Evolutionary conservation across 2,797 vertebrate species (phyloP).

Genomic region (Spinus olivaceus): DNA sequence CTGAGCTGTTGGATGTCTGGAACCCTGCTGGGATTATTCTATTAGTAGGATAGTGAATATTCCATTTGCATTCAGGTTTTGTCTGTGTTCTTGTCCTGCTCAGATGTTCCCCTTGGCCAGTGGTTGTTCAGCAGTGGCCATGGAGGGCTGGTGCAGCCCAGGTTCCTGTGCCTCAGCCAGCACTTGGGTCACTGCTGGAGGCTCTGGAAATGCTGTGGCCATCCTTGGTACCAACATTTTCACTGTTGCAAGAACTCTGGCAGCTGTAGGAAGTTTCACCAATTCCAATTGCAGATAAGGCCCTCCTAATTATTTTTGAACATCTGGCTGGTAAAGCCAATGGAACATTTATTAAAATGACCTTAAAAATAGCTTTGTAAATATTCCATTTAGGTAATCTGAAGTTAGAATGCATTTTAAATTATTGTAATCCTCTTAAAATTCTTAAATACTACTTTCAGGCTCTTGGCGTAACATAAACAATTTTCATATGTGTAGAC

Average conservation of each 20-base stretch:
- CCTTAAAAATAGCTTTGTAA: constrained; percentile 58
- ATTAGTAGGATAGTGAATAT: background rate
- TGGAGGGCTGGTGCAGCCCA: background rate
- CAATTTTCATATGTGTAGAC: constrained; percentile 41
- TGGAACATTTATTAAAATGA: constrained; percentile 12
- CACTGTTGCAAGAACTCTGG: background rate
- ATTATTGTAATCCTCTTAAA: constrained; percentile 58
- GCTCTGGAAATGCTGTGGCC: background rate
- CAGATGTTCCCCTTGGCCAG: background rate
- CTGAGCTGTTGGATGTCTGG: background rate
- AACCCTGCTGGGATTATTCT: background rate
- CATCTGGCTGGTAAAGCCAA: constrained; percentile 4
- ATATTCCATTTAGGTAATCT: constrained; percentile 52
- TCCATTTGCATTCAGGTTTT: background rate
- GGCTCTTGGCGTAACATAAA: constrained; percentile 32
- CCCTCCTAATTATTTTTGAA: background rate
- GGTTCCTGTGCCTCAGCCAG: background rate
- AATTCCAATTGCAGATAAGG: background rate
- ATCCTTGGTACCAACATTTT: background rate
- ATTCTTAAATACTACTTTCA: constrained; percentile 53
- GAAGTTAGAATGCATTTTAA: constrained; percentile 56
- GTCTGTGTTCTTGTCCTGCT: background rate
- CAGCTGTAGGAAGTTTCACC: background rate
- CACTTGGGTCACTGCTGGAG: background rate
- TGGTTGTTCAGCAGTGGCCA: background rate